Base-by-base conservation (phyloP, 64 coral and sea anemone species). In the Astreopora myriophthalma region DNA sequence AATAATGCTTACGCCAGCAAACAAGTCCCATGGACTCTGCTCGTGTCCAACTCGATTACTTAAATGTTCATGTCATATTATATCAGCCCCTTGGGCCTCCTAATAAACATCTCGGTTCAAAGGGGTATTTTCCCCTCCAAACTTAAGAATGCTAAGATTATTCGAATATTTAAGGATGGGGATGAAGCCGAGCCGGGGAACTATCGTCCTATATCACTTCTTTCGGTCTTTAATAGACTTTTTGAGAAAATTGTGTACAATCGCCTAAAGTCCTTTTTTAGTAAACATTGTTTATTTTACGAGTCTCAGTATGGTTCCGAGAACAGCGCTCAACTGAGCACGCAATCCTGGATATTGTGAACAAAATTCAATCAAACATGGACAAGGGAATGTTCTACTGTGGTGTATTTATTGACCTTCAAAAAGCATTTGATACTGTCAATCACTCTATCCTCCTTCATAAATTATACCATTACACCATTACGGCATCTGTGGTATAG, bases 221-320 rank as follows among this genome's bases (percentile, higher is more conserved):
- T 87, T 36, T 87, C 22, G 34, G 61, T 86, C 39, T 86, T 86
- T 86, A 71, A 86, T 37, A 64, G 84, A 36, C 60, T 70, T 9
- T 87, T 87, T 87, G 85, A 87, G 69, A 87, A 87, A 72, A 48
- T 87, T 28, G 72, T 87, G 36, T 87, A 73, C 48, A 48, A 87
- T 48, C 37, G 67, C 22, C 42, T 73, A 25, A 73, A 82, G 20
- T 31, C n/a, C 40, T 44, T 44, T 44, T 44, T 44, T 44, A 44
- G 40, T 10, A 44, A 44, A 44, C 40, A 44, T 44, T 44, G 40
- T 44, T 44, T 44, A 44, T 44, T 44, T 44, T 44, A 44, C 11
- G 40, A 44, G 40, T 44, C 40, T 44, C 40, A 0, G 1, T 44
- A 44, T 10, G 11, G 40, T 44, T 44, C 71, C 73, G 30, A 34